Conservation (phyloP, 2,797 vertebrate genomes). For the Adrianichthys oophorus region DNA sequence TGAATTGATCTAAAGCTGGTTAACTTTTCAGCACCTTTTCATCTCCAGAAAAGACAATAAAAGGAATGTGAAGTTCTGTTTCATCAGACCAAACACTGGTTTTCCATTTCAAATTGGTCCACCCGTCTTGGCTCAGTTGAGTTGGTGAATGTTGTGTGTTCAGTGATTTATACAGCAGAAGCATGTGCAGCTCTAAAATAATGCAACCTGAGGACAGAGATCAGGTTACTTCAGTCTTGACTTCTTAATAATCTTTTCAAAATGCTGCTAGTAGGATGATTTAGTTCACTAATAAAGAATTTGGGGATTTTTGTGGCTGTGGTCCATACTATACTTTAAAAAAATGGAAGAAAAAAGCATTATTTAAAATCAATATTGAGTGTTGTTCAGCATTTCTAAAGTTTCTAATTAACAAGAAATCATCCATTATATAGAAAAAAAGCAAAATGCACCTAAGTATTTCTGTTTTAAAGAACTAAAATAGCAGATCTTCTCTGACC, state of each 20-base stretch:
- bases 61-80: background rate
- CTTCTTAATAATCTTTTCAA: background rate
- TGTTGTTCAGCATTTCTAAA: no score
- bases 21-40: background rate
- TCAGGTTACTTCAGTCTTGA: background rate
- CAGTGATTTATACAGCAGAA: no score
- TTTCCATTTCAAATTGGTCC: background rate
- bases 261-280: background rate
- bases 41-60: background rate
- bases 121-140: background rate
- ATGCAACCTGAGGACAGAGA: background rate
- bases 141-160: no score
- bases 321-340: no score
- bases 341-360: no score
- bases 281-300: background rate
- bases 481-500: no score
- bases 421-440: no score
- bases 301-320: background rate
- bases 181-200: no score
- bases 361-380: no score
- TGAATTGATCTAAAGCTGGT: background rate
- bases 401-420: no score
- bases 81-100: background rate
- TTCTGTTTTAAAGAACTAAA: no score
- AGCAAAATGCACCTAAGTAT: no score